Evolutionary conservation across 2,113 vertebrate species (phyloP).

Genomic region (Chloropsis hardwickii): DNA sequence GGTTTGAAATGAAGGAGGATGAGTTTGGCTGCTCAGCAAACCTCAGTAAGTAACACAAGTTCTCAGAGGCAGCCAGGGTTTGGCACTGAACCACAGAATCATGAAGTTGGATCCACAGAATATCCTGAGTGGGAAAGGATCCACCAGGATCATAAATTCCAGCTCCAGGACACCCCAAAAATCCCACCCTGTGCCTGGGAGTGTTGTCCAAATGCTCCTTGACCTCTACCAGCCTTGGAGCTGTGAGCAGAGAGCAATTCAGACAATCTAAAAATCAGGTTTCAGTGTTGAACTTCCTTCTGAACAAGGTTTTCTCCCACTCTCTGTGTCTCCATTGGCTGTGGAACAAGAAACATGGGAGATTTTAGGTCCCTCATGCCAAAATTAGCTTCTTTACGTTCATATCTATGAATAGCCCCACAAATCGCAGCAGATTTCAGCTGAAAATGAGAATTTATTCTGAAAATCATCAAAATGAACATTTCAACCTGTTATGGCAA

Average conservation of each 20-base stretch:
- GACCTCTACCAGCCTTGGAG: background rate
- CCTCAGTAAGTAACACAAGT: background rate
- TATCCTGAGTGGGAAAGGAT: background rate
- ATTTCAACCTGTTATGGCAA: background rate
- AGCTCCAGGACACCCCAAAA: background rate
- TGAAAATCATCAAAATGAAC: background rate
- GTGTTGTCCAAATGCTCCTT: accelerated
- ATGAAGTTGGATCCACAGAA: background rate
- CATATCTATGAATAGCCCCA: background rate
- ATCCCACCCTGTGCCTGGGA: background rate
- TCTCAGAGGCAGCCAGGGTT: background rate
- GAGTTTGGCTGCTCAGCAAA: background rate
- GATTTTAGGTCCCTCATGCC: background rate
- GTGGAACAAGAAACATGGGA: background rate
- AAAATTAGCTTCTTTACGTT: background rate
- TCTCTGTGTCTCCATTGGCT: background rate
- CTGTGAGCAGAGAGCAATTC: background rate
- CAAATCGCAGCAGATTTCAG: background rate
- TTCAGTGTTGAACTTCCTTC: background rate
- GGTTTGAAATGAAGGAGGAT: background rate
- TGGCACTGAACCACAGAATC: background rate
- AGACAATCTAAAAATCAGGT: background rate
- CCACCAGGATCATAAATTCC: background rate
- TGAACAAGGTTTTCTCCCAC: background rate
- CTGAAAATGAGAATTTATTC: background rate